These are phyloP conservation scores for Hypothenemus hampei DNA, from an alignment of 1,140 invertebrate genomes.

Conservation along the genomic window DNA sequence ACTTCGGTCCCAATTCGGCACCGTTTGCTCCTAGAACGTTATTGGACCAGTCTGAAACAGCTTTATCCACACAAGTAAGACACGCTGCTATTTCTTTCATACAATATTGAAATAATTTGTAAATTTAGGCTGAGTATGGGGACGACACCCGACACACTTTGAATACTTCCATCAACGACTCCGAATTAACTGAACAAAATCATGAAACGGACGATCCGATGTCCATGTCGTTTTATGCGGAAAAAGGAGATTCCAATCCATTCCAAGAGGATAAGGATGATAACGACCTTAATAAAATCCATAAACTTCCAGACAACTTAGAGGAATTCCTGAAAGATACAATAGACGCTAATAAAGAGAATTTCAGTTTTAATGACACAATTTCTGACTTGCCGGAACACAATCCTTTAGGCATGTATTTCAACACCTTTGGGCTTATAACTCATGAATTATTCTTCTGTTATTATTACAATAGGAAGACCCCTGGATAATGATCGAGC, in stretches of 20 bases:
- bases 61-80: conserved; percentile 19
- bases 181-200: conserved; percentile 29
- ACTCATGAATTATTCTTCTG: not conserved
- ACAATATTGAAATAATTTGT: not conserved
- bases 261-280: conserved; percentile 31
- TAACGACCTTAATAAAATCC: conserved; percentile 53
- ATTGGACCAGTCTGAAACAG: conserved; percentile 48
- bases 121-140: conserved; percentile 46
- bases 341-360: conserved; percentile 5
- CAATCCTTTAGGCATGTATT: conserved; percentile 27
- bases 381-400: conserved; percentile 37
- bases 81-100: conserved; percentile 1
- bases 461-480: not conserved
- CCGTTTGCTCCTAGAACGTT: conserved; percentile 38
- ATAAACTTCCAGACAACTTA: conserved; percentile 55
- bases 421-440: not conserved
- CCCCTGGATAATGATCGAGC: not conserved
- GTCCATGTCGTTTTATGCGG: conserved; percentile 64
- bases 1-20: conserved; percentile 40
- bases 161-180: conserved; percentile 28
- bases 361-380: conserved; percentile 30
- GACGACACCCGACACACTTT: conserved; percentile 45
- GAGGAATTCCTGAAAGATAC: conserved; percentile 47
- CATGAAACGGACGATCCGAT: conserved; percentile 56
- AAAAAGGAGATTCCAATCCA: conserved; percentile 51